These are phyloP conservation scores for Oegoconia quadripuncta DNA, from an alignment of 2,888 invertebrate species.

Conservation along the genomic window DNA sequence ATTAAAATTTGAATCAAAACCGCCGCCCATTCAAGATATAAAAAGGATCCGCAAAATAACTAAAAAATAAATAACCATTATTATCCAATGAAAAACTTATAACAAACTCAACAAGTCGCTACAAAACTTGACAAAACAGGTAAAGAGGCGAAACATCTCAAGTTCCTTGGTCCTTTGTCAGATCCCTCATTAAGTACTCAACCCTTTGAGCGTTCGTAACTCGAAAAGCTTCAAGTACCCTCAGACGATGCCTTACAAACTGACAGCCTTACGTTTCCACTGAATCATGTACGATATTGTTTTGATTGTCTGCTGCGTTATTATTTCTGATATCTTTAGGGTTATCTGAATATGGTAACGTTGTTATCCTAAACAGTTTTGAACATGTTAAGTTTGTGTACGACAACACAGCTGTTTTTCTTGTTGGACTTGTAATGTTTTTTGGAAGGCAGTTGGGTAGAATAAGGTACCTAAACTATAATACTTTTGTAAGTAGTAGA, in stretches of 20 bases:
- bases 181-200: conserved; percentile 7
- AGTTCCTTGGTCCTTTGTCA: neutral
- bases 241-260: conserved; percentile 23
- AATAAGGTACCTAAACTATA: too few species aligned
- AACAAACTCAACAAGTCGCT: conserved; percentile 5
- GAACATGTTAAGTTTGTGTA: too few species aligned
- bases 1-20: too few species aligned
- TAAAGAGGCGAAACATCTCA: conserved; percentile 6
- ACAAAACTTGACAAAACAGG: conserved; percentile 6
- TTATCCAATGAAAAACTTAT: conserved; percentile 1
- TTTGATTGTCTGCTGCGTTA: conserved; percentile 1
- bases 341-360: too few species aligned
- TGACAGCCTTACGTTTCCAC: conserved; percentile 37
- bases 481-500: too few species aligned
- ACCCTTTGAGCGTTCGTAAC: conserved; percentile 1
- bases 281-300: conserved; percentile 27
- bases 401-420: too few species aligned
- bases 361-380: too few species aligned
- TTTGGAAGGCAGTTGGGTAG: too few species aligned
- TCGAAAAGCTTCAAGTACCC: conserved; percentile 3
- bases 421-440: too few species aligned
- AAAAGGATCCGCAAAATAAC: conserved; percentile 5
- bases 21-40: neutral
- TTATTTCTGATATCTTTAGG: neutral
- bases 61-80: neutral